A percentile compares a stretch with the other conserved stretches of the same genome.
Conservation (phyloP, 2,888 invertebrate genomes). For the Oxystoma pomonae region DNA sequence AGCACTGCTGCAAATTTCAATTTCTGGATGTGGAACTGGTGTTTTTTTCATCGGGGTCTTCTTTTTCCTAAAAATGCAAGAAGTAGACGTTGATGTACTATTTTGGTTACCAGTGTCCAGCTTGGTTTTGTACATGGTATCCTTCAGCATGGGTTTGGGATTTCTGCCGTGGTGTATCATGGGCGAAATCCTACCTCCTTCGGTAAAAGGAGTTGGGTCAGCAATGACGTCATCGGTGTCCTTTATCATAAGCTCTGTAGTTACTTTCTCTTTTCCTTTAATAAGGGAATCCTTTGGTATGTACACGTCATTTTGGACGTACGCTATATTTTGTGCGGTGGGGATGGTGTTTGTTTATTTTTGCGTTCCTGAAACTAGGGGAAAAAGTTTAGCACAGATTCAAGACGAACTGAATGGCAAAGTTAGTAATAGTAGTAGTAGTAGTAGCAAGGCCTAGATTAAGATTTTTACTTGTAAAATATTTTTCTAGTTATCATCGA, state of each 20-base stretch:
- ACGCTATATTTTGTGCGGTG: constrained; percentile 46
- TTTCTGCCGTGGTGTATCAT: constrained; percentile 59
- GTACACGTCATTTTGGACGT: constrained; percentile 68
- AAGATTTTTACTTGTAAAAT: no score
- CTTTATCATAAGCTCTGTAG: constrained; percentile 70
- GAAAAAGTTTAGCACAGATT: constrained; percentile 80
- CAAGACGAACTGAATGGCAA: constrained; percentile 43
- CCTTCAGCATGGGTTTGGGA: constrained; percentile 67
- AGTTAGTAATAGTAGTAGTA: constrained; percentile 4
- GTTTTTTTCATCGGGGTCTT: constrained; percentile 56
- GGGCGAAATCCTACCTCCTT: constrained; percentile 75
- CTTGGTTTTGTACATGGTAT: constrained; percentile 66
- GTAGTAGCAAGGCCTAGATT: no score
- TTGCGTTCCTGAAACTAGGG: constrained; percentile 65
- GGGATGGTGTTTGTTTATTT: constrained; percentile 29
- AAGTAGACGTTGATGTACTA: constrained; percentile 21
- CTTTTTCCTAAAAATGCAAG: constrained; percentile 56
- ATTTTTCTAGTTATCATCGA: no score
- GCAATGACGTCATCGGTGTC: constrained; percentile 72
- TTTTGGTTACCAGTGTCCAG: constrained; percentile 35
- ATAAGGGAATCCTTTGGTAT: constrained; percentile 57
- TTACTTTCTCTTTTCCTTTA: constrained; percentile 65
- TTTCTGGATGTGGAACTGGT: constrained; percentile 53
- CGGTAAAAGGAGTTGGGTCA: constrained; percentile 48
- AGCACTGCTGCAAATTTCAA: constrained; percentile 17